phyloP scores from a whole-genome alignment of 2,113 vertebrate genomes.

The Marmota monax region DNA sequence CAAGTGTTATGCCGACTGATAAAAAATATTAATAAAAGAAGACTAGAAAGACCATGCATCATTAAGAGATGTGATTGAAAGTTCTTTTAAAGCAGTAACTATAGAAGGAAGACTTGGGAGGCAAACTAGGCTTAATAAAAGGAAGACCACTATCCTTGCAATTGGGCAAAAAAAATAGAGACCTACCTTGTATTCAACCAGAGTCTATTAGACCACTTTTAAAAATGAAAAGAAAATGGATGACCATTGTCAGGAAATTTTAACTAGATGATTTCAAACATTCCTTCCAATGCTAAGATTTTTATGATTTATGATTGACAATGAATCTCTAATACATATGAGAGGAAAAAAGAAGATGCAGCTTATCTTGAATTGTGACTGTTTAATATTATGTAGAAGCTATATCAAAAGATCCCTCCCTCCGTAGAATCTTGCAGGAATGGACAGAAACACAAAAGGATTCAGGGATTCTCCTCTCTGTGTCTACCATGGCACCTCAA shows the following conservation, averaged over 20 bases:
- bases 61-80: constrained; percentile 22
- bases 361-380: background rate
- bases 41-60: constrained; percentile 45
- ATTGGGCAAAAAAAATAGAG: background rate
- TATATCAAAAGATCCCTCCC: background rate
- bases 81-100: background rate
- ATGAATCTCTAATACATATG: constrained; percentile 11
- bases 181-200: background rate
- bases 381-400: constrained; percentile 7
- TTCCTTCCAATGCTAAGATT: constrained; percentile 10
- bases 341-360: background rate
- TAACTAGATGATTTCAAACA: constrained; percentile 48
- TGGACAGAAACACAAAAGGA: background rate
- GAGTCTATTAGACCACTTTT: background rate
- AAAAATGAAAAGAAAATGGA: background rate
- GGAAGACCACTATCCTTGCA: background rate
- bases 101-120: no score
- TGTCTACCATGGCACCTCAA: background rate
- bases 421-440: background rate
- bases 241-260: background rate
- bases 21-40: constrained; percentile 29
- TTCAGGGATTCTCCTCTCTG: background rate
- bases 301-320: background rate
- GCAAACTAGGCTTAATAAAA: background rate
- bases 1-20: background rate